A percentile compares a stretch with the other conserved stretches of the same genome.
Evolutionary conservation across 2,888 invertebrate genomes (phyloP).

Genomic region (Diplazon laetatorius): DNA sequence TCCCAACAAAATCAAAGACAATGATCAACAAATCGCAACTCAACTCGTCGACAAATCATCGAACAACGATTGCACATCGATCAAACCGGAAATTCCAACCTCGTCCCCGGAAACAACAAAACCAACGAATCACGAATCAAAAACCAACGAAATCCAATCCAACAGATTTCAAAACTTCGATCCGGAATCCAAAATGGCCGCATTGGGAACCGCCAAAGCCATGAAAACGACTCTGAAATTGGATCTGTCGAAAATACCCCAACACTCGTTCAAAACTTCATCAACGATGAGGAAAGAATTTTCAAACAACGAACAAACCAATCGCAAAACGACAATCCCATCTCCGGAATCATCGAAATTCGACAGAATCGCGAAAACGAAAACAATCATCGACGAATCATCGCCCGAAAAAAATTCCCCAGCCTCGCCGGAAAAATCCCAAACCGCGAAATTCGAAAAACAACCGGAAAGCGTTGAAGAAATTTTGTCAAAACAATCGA

Average conservation of each 20-base stretch:
- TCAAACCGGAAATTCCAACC: conserved; percentile 9
- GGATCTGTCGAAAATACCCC: conserved; percentile 79
- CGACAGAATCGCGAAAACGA: conserved; percentile 28
- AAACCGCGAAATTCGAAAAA: conserved; percentile 34
- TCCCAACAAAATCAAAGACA: conserved; percentile 11
- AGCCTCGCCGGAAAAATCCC: conserved; percentile 67
- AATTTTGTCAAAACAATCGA: neutral
- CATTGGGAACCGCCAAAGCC: conserved; percentile 60
- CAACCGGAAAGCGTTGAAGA: conserved; percentile 51
- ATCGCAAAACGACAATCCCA: conserved; percentile 13
- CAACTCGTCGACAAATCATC: neutral
- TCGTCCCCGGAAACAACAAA: neutral
- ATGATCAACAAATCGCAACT: too few species aligned
- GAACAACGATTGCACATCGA: neutral
- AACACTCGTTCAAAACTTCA: conserved; percentile 74
- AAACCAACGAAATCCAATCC: conserved; percentile 37
- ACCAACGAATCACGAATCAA: conserved; percentile 35
- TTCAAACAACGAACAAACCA: conserved; percentile 62
- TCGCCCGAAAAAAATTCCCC: conserved; percentile 70
- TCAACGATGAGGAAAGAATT: conserved; percentile 69
- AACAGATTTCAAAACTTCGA: conserved; percentile 30
- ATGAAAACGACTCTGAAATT: conserved; percentile 75
- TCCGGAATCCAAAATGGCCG: neutral
- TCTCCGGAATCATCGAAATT: conserved; percentile 40
- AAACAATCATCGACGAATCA: conserved; percentile 67